Evolutionary conservation across 92 coral and sea anemone genomes (phyloP), one percentile per base, ranked within the genome.

Genomic region (Metridium senile): DNA sequence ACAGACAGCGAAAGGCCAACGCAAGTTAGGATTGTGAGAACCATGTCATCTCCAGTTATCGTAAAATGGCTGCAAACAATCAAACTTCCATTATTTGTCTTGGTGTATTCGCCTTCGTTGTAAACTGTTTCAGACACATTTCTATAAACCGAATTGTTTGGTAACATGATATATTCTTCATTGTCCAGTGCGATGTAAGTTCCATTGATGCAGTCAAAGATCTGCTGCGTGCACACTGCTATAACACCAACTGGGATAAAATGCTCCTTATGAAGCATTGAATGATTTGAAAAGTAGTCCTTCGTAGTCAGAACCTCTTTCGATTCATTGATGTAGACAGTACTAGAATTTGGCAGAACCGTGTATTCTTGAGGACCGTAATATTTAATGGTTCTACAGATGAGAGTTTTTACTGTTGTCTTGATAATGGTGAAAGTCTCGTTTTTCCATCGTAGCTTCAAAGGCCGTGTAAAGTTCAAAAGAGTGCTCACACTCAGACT

Each of bases 131-230:
- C 21, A 9, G 71, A 51, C 28, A 63, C 68, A 52, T 81, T 86
- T 39, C 84, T 70, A 52, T 58, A 71, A 11, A 86, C 25, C 22
- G 90, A 70, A 65, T 72, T 74, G 74, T 86, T 86, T 45, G 86
- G 31, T 20, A 86, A 58, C 43, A 76, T 33, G 51, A 39, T 63
- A 39, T 82, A 84, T 28, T 87, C 91, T 45, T 80, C 9, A n/a
- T 26, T 23, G 11, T 33, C 46, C 19, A 87, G 59, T 19, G 58
- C 31, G 26, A 82, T 78, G 46, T 59, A 72, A 43, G 39, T 70
- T 22, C 78, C 85, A 52, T 65, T 72, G 30, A 22, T 30, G 59
- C 88, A 74, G 58, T 9, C 49, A 6, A 39, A 39, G 49, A 39
- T 35, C 9, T 68, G 57, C 32, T 74, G 71, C 16, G 84, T 66